A percentile compares a stretch with the other conserved stretches of the same genome.
phyloP scores from a whole-genome alignment of 1,140 invertebrate genomes.

The Diabrotica undecimpunctata region DNA sequence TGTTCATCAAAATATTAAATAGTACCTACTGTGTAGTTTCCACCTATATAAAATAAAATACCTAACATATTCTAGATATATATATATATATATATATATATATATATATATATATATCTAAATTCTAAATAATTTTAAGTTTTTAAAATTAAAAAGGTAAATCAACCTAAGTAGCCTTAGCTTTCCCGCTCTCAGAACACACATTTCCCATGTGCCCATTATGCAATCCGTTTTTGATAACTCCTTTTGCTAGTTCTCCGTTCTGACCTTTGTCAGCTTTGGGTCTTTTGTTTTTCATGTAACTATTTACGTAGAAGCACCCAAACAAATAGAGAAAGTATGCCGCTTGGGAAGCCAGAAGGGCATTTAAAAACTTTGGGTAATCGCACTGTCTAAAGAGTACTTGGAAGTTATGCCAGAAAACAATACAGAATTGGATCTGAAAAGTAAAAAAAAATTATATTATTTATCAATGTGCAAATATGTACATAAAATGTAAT shows the following conservation, averaged over 20 bases:
- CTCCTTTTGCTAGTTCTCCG: not conserved
- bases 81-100: too few species aligned
- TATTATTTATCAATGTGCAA: not conserved
- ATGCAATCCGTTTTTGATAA: not conserved
- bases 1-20: too few species aligned
- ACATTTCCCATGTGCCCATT: not conserved
- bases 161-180: too few species aligned
- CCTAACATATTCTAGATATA: too few species aligned
- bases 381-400: conserved; percentile 63
- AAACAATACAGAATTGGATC: conserved; percentile 78
- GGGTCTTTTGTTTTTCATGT: conserved; percentile 51
- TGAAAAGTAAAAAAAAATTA: conserved; percentile 44
- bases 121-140: too few species aligned
- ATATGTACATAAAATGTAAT: too few species aligned
- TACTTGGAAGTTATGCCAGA: conserved; percentile 66
- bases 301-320: conserved; percentile 76
- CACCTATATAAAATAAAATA: too few species aligned
- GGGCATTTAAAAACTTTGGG: conserved; percentile 61
- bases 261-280: not conserved
- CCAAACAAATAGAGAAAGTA: conserved; percentile 83
- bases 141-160: too few species aligned
- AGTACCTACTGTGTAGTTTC: too few species aligned
- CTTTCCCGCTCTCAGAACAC: too few species aligned
- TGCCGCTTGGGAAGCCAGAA: conserved; percentile 69
- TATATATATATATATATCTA: too few species aligned